These are phyloP conservation scores for Enhydra lutris DNA, from an alignment of 2,113 vertebrate genomes.

Conservation along the genomic window DNA sequence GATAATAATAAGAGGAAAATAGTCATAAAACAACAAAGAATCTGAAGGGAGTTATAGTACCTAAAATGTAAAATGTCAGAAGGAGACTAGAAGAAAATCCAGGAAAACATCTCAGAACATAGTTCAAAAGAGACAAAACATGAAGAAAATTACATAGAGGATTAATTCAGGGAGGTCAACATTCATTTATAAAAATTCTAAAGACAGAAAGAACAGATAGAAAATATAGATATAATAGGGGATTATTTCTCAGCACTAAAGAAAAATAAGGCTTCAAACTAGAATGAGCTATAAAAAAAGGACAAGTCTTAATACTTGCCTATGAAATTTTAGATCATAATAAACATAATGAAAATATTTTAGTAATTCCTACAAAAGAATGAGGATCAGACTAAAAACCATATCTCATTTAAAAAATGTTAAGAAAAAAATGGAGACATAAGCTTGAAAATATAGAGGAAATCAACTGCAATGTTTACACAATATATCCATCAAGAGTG, in stretches of 20 bases:
- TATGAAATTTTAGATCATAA: not conserved
- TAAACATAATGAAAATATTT: not conserved
- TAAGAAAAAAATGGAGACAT: not conserved
- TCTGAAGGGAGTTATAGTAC: not conserved
- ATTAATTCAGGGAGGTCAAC: not conserved
- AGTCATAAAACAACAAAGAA: not conserved
- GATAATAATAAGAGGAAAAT: not conserved
- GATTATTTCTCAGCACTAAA: not conserved
- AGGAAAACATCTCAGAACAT: not conserved
- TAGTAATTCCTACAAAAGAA: not conserved
- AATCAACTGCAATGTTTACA: not conserved
- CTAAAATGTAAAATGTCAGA: not conserved
- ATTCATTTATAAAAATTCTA: conserved; percentile 13
- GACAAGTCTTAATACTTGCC: not conserved
- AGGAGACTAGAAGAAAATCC: not conserved
- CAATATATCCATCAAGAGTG: not conserved
- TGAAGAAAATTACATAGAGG: not conserved
- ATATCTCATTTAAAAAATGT: not conserved
- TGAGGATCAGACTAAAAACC: not conserved
- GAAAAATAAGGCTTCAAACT: not conserved
- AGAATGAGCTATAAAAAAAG: not conserved
- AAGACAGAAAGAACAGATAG: not conserved
- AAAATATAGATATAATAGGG: not conserved
- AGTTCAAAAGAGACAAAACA: not conserved
- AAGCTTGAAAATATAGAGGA: not conserved